Evolutionary conservation across 2,797 vertebrate genomes (phyloP), one percentile per base, ranked within the genome.

Genomic region (Coccyzus lansbergi): DNA sequence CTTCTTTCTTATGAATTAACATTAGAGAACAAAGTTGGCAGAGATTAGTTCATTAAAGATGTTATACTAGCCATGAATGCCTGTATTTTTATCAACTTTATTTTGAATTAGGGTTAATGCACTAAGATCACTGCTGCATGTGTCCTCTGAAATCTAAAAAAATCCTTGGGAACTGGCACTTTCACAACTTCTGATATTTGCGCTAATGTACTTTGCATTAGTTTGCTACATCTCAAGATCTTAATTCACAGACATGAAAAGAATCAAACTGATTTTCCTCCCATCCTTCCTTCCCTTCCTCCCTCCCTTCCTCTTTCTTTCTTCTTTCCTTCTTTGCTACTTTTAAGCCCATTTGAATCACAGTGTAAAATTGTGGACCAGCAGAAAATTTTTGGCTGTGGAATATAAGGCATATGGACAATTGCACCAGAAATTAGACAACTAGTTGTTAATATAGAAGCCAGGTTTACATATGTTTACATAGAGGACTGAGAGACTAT

Each of bases 1-100:
- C 55, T 16, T 65, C 89, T 86, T 90, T 86, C 69, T 78, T 65
- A 71, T 69, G 40, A 92, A 86, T 36, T 83, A 88, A 90, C 86
- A 82, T 64, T 83, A 68, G 48, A 70, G 52, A 86, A 26, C 20
- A 74, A 72, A 93, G 16, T 15, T 86, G 64, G 6, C 29, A 95
- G 75, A 86, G 84, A 48, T 53, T 64, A 85, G 20, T 26, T 91
- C 53, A 67, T 76, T 78, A 90, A 67, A 60, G 67, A 31, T 3
- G 2, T 79, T 91, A 72, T 53, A 76, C n/a, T 25, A 84, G 46
- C 31, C 48, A 56, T 5, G 33, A 65, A 7, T 51, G 15, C 18
- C 64, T 55, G 10, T 12, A 83, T 53, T 82, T 93, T 31, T 64
- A 69, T 60, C 60, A 65, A 29, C 15, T 36, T 85, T 7, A 3